phyloP scores from a whole-genome alignment of 2,888 invertebrate genomes.

The Exephanes ischioxanthus region DNA sequence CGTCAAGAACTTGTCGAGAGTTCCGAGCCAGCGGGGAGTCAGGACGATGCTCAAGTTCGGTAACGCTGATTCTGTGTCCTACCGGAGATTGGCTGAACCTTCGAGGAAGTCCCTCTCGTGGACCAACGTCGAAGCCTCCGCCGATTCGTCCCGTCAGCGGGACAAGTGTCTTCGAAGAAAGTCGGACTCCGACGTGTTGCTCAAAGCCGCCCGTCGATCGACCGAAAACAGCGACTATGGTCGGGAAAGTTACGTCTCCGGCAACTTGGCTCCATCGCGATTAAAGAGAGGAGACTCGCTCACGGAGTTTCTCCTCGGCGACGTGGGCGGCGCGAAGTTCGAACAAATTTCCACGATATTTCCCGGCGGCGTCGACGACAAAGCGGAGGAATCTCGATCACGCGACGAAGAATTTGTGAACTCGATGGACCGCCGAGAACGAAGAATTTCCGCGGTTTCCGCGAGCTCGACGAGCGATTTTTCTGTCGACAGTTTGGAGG shows the following conservation, averaged over 20 bases:
- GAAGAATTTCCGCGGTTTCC: neutral
- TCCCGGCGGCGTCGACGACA: neutral
- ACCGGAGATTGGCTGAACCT: slow-evolving; percentile 1
- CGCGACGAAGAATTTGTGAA: neutral
- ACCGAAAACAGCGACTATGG: neutral
- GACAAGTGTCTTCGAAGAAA: slow-evolving; percentile 33
- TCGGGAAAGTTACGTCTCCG: neutral
- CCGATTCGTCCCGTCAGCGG: neutral
- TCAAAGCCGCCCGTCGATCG: neutral
- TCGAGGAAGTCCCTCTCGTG: neutral
- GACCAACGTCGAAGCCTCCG: neutral
- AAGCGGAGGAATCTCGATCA: slow-evolving; percentile 4
- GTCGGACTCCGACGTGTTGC: slow-evolving; percentile 15
- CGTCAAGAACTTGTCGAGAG: neutral
- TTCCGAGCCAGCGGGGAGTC: neutral
- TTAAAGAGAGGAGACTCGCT: neutral
- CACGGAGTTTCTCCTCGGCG: neutral
- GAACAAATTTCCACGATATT: neutral
- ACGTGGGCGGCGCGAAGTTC: neutral
- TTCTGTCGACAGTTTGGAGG: slow-evolving; percentile 13
- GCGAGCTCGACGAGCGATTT: neutral
- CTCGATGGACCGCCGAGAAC: neutral
- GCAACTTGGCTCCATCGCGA: neutral
- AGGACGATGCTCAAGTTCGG: slow-evolving; percentile 24
- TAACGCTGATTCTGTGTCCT: neutral